Percentiles rank a stretch among this genome's conserved stretches.
Conservation (phyloP, 1,140 invertebrate species). For the Kradibia gibbosae region DNA sequence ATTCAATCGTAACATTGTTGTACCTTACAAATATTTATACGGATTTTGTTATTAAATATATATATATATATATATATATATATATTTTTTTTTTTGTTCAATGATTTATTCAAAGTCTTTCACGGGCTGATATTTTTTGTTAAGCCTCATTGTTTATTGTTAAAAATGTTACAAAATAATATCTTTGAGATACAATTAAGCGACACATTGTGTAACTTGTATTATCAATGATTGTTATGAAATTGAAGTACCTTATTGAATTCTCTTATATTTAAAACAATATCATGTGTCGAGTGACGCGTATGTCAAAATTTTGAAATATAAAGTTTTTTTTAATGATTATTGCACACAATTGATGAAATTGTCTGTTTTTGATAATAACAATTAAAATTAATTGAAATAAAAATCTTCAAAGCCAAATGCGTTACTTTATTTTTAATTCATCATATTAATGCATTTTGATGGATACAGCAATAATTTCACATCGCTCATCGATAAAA, state of each 20-base stretch:
- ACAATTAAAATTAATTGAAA: slow-evolving; percentile 25
- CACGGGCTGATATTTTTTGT: slow-evolving; percentile 39
- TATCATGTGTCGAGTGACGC: background rate
- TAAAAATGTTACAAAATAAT: slow-evolving; percentile 31
- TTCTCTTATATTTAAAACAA: slow-evolving; percentile 17
- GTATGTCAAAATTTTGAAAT: slow-evolving; percentile 9
- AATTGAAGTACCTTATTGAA: slow-evolving; percentile 23
- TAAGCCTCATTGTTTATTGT: slow-evolving; percentile 43
- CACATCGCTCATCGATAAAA: too few relatives aligned
- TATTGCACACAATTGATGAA: background rate
- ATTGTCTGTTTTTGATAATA: slow-evolving; percentile 25
- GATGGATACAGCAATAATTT: too few relatives aligned
- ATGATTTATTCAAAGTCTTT: slow-evolving; percentile 29
- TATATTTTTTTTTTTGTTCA: slow-evolving; percentile 11
- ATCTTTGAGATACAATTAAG: slow-evolving; percentile 24
- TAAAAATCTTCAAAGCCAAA: background rate
- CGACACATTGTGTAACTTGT: background rate
- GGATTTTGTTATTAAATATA: slow-evolving; percentile 42
- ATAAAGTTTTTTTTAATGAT: slow-evolving; percentile 22
- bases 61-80: slow-evolving; percentile 27
- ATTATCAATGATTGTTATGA: slow-evolving; percentile 23
- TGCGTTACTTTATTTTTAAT: background rate
- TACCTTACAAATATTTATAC: slow-evolving; percentile 47
- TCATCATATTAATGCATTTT: too few relatives aligned
- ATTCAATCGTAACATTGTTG: slow-evolving; percentile 18